Conservation (phyloP, 2,797 vertebrate species). For the Cetoscarus ocellatus region DNA sequence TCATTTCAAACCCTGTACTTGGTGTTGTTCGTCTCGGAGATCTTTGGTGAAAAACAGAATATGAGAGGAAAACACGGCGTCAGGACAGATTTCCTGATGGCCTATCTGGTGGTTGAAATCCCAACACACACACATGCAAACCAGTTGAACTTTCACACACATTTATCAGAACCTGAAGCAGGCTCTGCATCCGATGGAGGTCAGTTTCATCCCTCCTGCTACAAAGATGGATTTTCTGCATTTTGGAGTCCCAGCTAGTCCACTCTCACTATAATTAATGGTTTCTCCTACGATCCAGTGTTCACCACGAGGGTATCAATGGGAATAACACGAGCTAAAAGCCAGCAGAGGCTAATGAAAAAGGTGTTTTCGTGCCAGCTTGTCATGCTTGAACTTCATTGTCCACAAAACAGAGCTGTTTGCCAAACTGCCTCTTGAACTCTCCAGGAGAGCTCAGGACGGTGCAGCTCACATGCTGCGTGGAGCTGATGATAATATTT, state of each 20-base stretch:
- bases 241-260: slow-evolving; percentile 1
- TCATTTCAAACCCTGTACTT: slow-evolving; percentile 74
- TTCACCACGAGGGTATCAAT: slow-evolving; percentile 4
- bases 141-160: slow-evolving; percentile 74
- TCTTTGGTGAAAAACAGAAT: slow-evolving; percentile 81
- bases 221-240: slow-evolving; percentile 6
- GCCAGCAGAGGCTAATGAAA: slow-evolving; percentile 38
- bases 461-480: slow-evolving; percentile 11
- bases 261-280: slow-evolving; percentile 7
- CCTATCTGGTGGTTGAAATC: slow-evolving; percentile 69
- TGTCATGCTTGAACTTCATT: slow-evolving; percentile 35
- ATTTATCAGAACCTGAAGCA: slow-evolving; percentile 40
- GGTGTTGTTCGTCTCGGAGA: slow-evolving; percentile 68
- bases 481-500: slow-evolving; percentile 43
- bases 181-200: slow-evolving; percentile 9
- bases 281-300: slow-evolving; percentile 12
- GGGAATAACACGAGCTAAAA: slow-evolving; percentile 31
- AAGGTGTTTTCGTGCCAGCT: slow-evolving; percentile 32
- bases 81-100: slow-evolving; percentile 79
- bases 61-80: slow-evolving; percentile 80
- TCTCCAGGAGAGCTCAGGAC: slow-evolving; percentile 28
- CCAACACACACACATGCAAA: slow-evolving; percentile 21
- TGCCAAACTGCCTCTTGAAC: slow-evolving; percentile 40
- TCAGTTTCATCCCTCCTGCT: slow-evolving; percentile 10
- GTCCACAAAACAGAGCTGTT: slow-evolving; percentile 28